These are phyloP conservation scores for Caenorhabditis sp. DNA, from an alignment of 2,888 invertebrate species.

Conservation along the genomic window DNA sequence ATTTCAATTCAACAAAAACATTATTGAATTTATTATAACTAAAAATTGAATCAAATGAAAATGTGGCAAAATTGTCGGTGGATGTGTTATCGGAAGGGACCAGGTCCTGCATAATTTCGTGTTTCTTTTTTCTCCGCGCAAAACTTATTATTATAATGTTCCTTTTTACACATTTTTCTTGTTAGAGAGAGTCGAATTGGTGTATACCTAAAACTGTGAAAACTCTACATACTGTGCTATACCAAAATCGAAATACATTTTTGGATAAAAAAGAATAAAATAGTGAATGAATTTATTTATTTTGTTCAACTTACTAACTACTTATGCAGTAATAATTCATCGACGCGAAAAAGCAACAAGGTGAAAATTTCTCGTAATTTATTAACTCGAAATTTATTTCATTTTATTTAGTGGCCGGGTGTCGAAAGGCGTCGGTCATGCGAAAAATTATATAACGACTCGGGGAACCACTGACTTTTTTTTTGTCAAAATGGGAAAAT, in stretches of 20 bases:
- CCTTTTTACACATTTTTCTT: no score
- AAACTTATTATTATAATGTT: no score
- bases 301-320: neutral
- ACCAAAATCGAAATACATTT: no score
- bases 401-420: neutral
- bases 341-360: neutral
- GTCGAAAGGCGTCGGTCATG: neutral
- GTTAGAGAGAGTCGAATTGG: no score
- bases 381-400: conserved; percentile 1
- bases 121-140: no score
- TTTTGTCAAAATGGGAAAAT: neutral
- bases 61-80: neutral
- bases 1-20: conserved; percentile 1
- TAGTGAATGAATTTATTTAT: neutral
- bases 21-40: neutral
- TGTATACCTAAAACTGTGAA: no score
- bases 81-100: neutral
- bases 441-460: neutral
- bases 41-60: conserved; percentile 1
- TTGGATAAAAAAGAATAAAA: no score
- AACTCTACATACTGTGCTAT: no score
- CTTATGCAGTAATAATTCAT: neutral
- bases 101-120: neutral
- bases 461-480: no score
- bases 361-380: neutral